Base-by-base conservation (phyloP, 2,888 invertebrate species). In the Lydus trimaculatus region DNA sequence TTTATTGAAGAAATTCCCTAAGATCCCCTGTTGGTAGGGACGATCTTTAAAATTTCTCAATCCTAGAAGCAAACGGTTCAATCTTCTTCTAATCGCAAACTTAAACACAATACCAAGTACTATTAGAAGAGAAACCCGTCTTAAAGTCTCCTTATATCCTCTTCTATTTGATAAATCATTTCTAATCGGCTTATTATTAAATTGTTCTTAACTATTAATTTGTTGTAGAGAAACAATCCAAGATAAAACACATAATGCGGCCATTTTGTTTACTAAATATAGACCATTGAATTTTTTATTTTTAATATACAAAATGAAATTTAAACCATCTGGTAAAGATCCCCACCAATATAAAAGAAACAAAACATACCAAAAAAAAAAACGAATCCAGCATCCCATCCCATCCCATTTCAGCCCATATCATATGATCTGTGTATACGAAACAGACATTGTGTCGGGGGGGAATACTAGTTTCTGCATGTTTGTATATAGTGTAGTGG, bases 391-490 rank as follows among this genome's bases (percentile, higher is more conserved):
- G 80, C 82, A 48, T 48, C 48, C 31, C 31, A 48, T 48, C 48
- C 43, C 43, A 43, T 36, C 36, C 43, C 17, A 43, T 43, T 43
- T 43, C n/a, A n/a, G n/a, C 20, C 48, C 80, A 79, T 79, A 80
- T 79, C 81, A 75, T 73, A 74, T 80, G 77, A 78, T 76, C 80
- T 78, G 77, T 78, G 77, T 79, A 78, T 75, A 73, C 17, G 43
- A n/a, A n/a, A n/a, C 43, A 43, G 7, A n/a, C 43, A 17, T n/a
- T n/a, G 2, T 1, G 7, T 6, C 66, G 65, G 67, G 71, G 75
- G 74, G 74, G 75, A 72, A 20, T 48, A 20, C 48, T 48, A 48
- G 48, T 48, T 8, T 48, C 8, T 48, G 9, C 20, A 20, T 48
- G 20, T 48, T 20, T 48, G 20, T 48, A 36, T 36, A 36, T 36